Evolutionary conservation across 2,888 invertebrate genomes (phyloP).

Genomic region (Parnassius smintheus): DNA sequence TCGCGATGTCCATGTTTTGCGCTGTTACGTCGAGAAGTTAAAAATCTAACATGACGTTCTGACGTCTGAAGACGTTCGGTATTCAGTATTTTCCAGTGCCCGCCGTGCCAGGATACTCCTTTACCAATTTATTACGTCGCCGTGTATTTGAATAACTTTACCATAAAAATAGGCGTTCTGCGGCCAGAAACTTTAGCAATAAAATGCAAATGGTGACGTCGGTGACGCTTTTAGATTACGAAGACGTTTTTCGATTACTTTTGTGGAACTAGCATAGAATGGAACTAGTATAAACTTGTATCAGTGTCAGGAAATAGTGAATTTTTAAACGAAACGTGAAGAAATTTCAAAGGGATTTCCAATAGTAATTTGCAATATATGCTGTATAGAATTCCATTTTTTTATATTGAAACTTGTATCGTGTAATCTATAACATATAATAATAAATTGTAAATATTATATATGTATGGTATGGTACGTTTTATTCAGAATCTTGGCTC

Average conservation of each 20-base stretch:
- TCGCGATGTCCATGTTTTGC: conserved; percentile 11
- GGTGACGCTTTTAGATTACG: conserved; percentile 54
- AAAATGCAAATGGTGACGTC: conserved; percentile 78
- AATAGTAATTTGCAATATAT: too few species aligned
- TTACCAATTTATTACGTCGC: conserved; percentile 71
- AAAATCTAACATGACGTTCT: conserved; percentile 13
- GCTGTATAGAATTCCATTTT: too few species aligned
- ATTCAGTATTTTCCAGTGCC: conserved; percentile 50
- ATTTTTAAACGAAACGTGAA: too few species aligned
- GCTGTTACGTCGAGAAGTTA: conserved; percentile 18
- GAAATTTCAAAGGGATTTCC: too few species aligned
- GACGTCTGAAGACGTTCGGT: conserved; percentile 5
- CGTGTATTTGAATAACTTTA: conserved; percentile 78
- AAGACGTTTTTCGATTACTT: conserved; percentile 19
- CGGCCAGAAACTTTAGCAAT: conserved; percentile 74
- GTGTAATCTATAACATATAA: too few species aligned
- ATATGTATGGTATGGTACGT: too few species aligned
- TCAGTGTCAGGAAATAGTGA: too few species aligned
- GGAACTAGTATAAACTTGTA: not conserved
- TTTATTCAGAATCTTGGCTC: too few species aligned
- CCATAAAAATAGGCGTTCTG: conserved; percentile 76
- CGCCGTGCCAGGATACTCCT: conserved; percentile 68
- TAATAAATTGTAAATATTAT: too few species aligned
- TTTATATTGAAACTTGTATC: too few species aligned
- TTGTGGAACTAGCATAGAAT: conserved; percentile 24